A percentile compares a stretch with the other conserved stretches of the same genome.
Evolutionary conservation across 2,888 invertebrate species (phyloP).

Genomic region (Synanthedon formicaeformis): DNA sequence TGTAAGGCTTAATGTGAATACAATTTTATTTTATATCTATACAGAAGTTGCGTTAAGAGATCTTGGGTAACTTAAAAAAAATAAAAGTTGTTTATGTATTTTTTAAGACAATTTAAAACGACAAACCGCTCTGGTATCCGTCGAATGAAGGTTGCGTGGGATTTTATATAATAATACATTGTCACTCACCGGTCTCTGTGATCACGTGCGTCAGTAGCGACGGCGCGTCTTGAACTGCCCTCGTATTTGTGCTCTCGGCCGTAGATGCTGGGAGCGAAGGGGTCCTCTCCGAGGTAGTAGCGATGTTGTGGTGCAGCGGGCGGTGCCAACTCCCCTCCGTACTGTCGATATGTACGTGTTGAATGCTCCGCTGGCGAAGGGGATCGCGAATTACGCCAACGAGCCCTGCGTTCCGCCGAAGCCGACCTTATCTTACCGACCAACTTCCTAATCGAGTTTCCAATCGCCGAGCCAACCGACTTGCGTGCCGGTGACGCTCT

Average conservation of each 20-base stretch:
- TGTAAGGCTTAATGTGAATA: constrained; percentile 33
- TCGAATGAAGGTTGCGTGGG: too few relatives aligned
- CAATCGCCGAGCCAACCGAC: constrained; percentile 74
- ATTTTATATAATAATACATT: too few relatives aligned
- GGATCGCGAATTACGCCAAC: constrained; percentile 70
- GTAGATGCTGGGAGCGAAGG: constrained; percentile 85
- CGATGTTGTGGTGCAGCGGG: constrained; percentile 74
- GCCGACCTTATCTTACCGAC: constrained; percentile 86
- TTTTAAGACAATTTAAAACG: too few relatives aligned
- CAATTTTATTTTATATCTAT: constrained; percentile 8
- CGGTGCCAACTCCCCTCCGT: constrained; percentile 61
- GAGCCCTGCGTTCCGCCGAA: constrained; percentile 74
- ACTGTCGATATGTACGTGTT: constrained; percentile 63
- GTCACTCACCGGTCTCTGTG: constrained; percentile 58
- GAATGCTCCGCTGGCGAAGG: constrained; percentile 70
- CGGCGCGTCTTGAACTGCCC: constrained; percentile 68
- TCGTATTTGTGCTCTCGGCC: constrained; percentile 88
- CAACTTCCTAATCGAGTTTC: constrained; percentile 84
- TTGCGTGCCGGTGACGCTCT: constrained; percentile 55
- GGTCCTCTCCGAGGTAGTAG: constrained; percentile 89
- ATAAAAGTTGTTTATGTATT: neutral
- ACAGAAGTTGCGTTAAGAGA: too few relatives aligned
- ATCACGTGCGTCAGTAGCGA: constrained; percentile 52
- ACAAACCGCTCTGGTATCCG: constrained; percentile 5
- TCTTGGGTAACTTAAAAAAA: too few relatives aligned